Conservation (phyloP, 2,888 invertebrate genomes). For the Podabrus alpinus region DNA sequence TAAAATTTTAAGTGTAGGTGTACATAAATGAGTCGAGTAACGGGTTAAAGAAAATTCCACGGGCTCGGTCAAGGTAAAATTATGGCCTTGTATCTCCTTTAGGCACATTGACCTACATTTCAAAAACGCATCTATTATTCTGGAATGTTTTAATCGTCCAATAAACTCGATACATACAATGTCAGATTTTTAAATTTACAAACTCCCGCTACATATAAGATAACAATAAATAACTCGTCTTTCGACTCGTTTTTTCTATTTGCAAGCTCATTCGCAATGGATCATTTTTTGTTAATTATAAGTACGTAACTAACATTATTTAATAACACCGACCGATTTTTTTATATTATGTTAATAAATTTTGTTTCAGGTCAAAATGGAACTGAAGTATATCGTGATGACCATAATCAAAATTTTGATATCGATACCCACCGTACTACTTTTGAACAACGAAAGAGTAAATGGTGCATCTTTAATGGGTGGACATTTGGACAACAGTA, state of each 20-base stretch:
- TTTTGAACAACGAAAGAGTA: conserved; percentile 32
- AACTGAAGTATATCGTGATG: conserved; percentile 48
- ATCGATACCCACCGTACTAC: conserved; percentile 46
- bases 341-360: background rate
- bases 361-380: conserved; percentile 42
- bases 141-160: conserved; percentile 4
- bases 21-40: conserved; percentile 18
- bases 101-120: conserved; percentile 38
- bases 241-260: too few species aligned
- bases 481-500: conserved; percentile 44
- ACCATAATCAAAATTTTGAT: conserved; percentile 52
- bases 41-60: conserved; percentile 16
- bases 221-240: too few species aligned
- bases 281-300: too few species aligned
- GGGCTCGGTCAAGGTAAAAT: conserved; percentile 43
- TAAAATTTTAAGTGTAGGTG: conserved; percentile 20
- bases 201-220: background rate
- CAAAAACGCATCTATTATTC: background rate
- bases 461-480: conserved; percentile 47
- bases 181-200: background rate
- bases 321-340: background rate
- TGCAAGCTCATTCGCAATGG: too few species aligned
- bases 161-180: background rate
- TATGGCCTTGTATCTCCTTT: conserved; percentile 38
- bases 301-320: too few species aligned